Evolutionary conservation across 2,113 vertebrate species (phyloP).

Genomic region (Onychostruthus taczanowskii): DNA sequence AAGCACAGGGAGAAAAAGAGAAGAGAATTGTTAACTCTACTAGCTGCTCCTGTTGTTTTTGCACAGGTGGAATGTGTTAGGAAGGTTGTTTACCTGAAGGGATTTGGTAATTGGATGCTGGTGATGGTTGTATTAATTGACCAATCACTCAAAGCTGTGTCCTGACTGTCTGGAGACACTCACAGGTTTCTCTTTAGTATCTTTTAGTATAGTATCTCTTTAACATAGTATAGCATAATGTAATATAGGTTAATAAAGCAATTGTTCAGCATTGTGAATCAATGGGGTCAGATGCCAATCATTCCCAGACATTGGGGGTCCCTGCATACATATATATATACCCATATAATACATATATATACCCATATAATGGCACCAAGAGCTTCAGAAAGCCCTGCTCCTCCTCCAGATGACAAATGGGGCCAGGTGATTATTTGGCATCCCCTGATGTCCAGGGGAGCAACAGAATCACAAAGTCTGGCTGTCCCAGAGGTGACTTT

Average conservation of each 20-base stretch:
- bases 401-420: neutral
- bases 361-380: neutral
- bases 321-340: neutral
- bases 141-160: no score
- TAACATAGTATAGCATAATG: neutral
- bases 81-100: no score
- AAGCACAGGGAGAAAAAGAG: no score
- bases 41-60: no score
- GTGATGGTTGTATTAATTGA: no score
- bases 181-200: neutral
- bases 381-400: neutral
- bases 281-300: neutral
- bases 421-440: neutral
- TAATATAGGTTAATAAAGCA: neutral
- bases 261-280: neutral
- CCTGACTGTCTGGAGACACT: neutral
- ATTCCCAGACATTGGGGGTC: neutral
- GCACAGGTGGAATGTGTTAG: no score
- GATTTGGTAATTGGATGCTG: no score
- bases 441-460: rapidly evolving
- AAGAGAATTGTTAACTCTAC: no score
- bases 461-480: neutral
- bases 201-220: no score
- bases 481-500: neutral
- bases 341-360: neutral